These are phyloP conservation scores for Polymixis flavicincta DNA, from an alignment of 2,888 invertebrate species.

Conservation along the genomic window DNA sequence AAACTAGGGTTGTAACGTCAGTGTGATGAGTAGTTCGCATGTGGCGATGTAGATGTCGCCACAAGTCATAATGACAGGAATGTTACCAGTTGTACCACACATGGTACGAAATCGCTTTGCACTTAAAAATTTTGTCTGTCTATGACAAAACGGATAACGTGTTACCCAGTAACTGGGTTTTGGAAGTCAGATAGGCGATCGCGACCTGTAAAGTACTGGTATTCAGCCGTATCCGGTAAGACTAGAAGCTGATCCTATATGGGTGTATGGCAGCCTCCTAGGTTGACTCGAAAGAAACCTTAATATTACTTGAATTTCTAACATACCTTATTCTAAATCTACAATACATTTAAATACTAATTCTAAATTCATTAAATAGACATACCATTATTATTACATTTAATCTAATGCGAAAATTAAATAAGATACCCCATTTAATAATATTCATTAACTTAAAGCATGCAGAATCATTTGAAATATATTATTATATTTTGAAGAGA, in stretches of 20 bases:
- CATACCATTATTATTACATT: constrained; percentile 4
- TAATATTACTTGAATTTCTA: constrained; percentile 15
- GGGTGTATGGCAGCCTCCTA: neutral
- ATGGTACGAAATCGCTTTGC: no score
- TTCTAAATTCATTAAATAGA: constrained; percentile 45
- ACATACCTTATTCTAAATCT: constrained; percentile 1
- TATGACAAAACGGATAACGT: no score
- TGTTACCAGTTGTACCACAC: no score
- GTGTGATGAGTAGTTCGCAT: no score
- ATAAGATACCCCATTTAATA: constrained; percentile 1
- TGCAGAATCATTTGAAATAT: constrained; percentile 20
- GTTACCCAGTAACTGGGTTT: no score
- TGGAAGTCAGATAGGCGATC: no score
- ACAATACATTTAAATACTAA: constrained; percentile 42
- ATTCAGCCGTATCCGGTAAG: no score
- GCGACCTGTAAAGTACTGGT: no score
- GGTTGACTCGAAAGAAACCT: neutral
- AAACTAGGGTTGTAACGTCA: no score
- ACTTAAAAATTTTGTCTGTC: no score
- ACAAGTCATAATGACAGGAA: no score
- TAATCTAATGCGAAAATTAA: neutral
- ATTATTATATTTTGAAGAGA: neutral
- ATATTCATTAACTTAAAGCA: constrained; percentile 22
- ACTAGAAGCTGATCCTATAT: neutral
- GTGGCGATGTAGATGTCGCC: no score